Percentiles rank a stretch among this genome's conserved stretches.
These are phyloP conservation scores for Melanotaenia pygmaea DNA, from an alignment of 2,797 vertebrate species.

Conservation along the genomic window DNA sequence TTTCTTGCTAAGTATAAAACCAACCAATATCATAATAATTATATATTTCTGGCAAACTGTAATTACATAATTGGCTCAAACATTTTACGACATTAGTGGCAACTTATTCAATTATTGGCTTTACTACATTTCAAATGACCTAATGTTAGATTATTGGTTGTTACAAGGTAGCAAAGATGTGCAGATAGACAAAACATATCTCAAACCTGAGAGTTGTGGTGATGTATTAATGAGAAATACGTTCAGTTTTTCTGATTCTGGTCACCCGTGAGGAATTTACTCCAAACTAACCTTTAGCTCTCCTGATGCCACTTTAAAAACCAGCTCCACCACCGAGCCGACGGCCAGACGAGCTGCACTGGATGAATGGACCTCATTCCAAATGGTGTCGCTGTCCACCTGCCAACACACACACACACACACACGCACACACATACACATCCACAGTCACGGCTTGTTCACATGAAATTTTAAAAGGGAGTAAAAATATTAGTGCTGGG, in stretches of 20 bases:
- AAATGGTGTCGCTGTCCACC: conserved; percentile 99
- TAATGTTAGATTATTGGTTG: too few relatives aligned
- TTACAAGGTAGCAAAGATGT: background rate
- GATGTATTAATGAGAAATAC: conserved; percentile 5
- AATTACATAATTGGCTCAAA: too few relatives aligned
- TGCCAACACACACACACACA: conserved; percentile 63
- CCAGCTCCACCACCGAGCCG: conserved; percentile 95
- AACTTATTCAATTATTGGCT: too few relatives aligned
- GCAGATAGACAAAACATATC: background rate
- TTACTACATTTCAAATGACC: too few relatives aligned
- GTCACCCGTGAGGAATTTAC: background rate
- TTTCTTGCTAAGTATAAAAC: too few relatives aligned
- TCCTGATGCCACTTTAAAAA: conserved; percentile 94
- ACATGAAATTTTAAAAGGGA: background rate
- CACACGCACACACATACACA: conserved; percentile 7
- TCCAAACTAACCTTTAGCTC: conserved; percentile 90
- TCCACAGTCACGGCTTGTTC: conserved; percentile 14
- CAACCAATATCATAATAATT: too few relatives aligned
- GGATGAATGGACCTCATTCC: conserved; percentile 96
- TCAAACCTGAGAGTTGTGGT: background rate
- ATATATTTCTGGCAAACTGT: too few relatives aligned
- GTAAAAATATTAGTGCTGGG: too few relatives aligned
- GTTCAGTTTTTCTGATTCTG: conserved; percentile 7
- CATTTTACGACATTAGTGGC: too few relatives aligned
- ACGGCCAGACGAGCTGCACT: conserved; percentile 94